Conservation (phyloP, 2,113 vertebrate species). For the Saiga tatarica region DNA sequence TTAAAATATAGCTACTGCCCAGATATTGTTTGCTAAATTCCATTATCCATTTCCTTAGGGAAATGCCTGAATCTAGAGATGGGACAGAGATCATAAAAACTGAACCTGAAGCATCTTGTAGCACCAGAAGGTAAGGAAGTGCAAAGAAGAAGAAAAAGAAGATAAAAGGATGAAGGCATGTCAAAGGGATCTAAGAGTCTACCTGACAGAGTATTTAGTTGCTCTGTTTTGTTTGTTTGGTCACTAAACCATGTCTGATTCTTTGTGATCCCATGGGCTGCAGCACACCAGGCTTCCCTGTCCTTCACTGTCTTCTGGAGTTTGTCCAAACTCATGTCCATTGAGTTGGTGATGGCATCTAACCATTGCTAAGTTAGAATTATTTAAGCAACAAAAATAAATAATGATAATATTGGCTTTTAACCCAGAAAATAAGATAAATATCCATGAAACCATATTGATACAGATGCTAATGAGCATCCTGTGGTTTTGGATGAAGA, state of each 20-base stretch:
- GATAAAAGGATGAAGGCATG: neutral
- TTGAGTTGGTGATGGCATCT: neutral
- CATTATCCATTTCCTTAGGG: neutral
- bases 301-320: neutral
- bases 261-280: neutral
- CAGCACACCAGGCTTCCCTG: neutral
- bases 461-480: neutral
- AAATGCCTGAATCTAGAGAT: neutral
- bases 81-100: neutral
- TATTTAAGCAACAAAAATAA: neutral
- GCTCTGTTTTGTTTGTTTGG: neutral
- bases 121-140: neutral
- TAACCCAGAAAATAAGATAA: neutral
- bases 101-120: neutral
- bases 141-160: neutral
- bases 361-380: neutral
- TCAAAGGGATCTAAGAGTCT: neutral
- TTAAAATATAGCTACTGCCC: neutral
- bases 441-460: neutral
- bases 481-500: neutral
- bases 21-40: neutral
- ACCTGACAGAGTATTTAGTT: neutral
- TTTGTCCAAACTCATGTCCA: neutral
- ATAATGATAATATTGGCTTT: neutral
- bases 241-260: neutral